A percentile compares a stretch with the other conserved stretches of the same genome.
Evolutionary conservation across 2,888 invertebrate species (phyloP).

Genomic region (Scaptomyza cyrtandrae): DNA sequence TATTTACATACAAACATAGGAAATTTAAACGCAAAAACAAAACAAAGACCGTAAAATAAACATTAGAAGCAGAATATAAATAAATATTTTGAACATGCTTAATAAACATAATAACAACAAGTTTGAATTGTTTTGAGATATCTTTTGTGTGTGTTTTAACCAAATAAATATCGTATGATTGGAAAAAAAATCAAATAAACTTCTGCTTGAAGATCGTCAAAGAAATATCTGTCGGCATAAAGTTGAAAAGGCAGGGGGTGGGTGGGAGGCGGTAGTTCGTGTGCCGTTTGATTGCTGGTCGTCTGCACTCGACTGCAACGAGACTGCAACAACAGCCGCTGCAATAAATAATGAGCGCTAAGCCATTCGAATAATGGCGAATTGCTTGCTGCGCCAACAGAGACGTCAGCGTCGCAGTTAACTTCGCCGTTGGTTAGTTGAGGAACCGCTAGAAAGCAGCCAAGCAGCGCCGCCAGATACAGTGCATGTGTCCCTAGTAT

Average conservation of each 20-base stretch:
- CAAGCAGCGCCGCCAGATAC: conserved; percentile 53
- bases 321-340: conserved; percentile 55
- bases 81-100: background rate
- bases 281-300: conserved; percentile 51
- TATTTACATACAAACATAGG: conserved; percentile 27
- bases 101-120: too few relatives aligned
- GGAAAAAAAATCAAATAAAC: background rate
- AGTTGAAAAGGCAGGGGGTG: conserved; percentile 1
- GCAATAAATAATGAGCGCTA: conserved; percentile 74
- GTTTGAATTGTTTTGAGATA: background rate
- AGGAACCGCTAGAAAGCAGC: conserved; percentile 70
- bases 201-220: background rate
- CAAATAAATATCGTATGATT: background rate
- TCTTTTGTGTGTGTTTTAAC: background rate
- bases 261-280: conserved; percentile 15
- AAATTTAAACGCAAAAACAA: conserved; percentile 8
- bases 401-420: conserved; percentile 11
- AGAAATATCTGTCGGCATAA: background rate
- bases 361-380: conserved; percentile 74
- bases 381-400: conserved; percentile 27
- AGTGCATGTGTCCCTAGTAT: background rate
- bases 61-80: background rate
- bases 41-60: background rate
- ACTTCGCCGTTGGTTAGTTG: conserved; percentile 24
- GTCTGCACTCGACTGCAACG: conserved; percentile 65